Evolutionary conservation across 2,797 vertebrate genomes (phyloP).

Genomic region (Pseudocheirus occidentalis): DNA sequence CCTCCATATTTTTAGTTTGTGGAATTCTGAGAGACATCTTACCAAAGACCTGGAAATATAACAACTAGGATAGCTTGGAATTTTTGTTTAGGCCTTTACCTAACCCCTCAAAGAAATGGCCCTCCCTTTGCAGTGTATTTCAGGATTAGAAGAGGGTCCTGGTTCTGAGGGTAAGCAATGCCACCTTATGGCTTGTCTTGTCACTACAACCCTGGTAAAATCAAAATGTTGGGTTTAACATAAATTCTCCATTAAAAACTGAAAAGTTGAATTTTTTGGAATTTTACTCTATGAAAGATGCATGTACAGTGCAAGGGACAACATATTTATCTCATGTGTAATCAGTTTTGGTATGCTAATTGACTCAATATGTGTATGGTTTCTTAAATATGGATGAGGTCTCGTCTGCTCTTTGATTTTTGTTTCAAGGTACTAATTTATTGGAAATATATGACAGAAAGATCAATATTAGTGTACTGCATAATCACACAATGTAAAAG

Average conservation of each 20-base stretch:
- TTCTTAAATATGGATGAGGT: background rate
- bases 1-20: background rate
- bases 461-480: background rate
- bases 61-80: background rate
- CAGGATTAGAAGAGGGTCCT: background rate
- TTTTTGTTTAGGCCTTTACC: background rate
- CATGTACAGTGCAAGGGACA: background rate
- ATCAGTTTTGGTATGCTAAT: background rate
- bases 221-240: background rate
- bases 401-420: background rate
- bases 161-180: conserved; percentile 77
- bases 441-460: background rate
- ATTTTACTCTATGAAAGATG: background rate
- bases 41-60: background rate
- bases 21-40: background rate
- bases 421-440: background rate
- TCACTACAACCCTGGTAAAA: conserved; percentile 67
- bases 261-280: background rate
- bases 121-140: background rate
- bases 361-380: background rate
- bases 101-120: background rate
- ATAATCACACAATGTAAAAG: background rate
- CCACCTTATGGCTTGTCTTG: conserved; percentile 81
- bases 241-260: background rate
- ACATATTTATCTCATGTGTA: background rate